These are phyloP conservation scores for Lasiurus cinereus DNA, from an alignment of 2,113 vertebrate genomes.

Conservation along the genomic window DNA sequence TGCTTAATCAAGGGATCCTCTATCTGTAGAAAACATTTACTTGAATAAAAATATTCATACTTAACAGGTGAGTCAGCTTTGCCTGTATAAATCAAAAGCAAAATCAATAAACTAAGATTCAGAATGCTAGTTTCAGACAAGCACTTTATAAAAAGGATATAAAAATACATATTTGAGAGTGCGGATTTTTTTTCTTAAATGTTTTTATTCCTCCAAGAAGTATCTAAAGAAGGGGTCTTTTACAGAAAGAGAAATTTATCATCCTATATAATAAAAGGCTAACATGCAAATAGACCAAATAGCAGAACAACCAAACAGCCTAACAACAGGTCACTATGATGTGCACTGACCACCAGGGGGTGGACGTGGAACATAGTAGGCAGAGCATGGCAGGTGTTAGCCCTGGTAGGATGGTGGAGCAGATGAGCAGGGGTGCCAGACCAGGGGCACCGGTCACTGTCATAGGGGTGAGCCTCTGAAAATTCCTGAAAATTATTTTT, in stretches of 20 bases:
- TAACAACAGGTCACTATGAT: too few relatives aligned
- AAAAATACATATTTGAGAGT: background rate
- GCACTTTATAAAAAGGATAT: background rate
- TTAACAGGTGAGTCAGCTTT: conserved; percentile 54
- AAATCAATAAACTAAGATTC: conserved; percentile 59
- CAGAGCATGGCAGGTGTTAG: too few relatives aligned
- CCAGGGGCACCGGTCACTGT: too few relatives aligned
- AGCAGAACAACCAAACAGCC: too few relatives aligned
- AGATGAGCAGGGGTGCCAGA: too few relatives aligned
- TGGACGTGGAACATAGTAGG: too few relatives aligned
- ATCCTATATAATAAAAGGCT: background rate
- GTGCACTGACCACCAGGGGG: too few relatives aligned
- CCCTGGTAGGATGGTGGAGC: too few relatives aligned
- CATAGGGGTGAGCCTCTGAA: too few relatives aligned
- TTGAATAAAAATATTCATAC: conserved; percentile 62
- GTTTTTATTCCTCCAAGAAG: background rate
- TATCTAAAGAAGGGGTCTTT: conserved; percentile 4
- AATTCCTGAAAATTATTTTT: too few relatives aligned
- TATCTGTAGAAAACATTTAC: conserved; percentile 39
- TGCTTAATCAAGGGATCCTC: background rate
- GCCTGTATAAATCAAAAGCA: conserved; percentile 63
- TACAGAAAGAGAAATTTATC: conserved; percentile 30
- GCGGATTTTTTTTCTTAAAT: background rate
- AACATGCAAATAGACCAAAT: too few relatives aligned
- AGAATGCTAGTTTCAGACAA: conserved; percentile 65